Conservation (phyloP, 2,113 vertebrate species). For the Taxidea taxus region DNA sequence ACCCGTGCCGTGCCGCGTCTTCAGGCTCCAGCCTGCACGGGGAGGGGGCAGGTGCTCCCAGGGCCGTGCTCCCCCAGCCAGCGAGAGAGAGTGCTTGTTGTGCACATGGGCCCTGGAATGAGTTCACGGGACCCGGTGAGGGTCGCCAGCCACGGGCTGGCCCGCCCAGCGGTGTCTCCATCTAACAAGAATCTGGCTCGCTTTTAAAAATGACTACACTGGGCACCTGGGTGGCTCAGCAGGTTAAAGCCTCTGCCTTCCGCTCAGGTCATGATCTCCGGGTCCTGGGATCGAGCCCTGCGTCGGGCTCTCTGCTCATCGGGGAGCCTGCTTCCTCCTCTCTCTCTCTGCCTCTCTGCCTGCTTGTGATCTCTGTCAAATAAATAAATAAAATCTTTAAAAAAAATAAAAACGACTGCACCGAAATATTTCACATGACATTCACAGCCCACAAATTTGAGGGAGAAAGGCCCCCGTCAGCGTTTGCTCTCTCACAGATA, state of each 20-base stretch:
- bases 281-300: too few species aligned
- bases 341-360: too few species aligned
- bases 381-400: too few species aligned
- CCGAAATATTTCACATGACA: neutral
- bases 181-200: neutral
- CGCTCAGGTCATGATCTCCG: too few species aligned
- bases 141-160: neutral
- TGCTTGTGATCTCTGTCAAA: too few species aligned
- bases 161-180: neutral
- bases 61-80: neutral
- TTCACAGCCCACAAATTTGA: neutral
- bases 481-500: neutral
- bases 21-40: too few species aligned
- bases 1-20: neutral
- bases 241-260: too few species aligned
- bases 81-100: neutral
- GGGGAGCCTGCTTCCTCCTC: too few species aligned
- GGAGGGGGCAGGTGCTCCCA: too few species aligned
- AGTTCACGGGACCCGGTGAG: too few species aligned
- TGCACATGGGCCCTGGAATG: accelerated
- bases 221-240: too few species aligned
- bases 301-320: too few species aligned
- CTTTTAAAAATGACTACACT: neutral
- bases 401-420: neutral
- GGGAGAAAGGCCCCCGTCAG: neutral